Evolutionary conservation across 2,888 invertebrate genomes (phyloP).

Genomic region (Prosopocoilus inquinatus): DNA sequence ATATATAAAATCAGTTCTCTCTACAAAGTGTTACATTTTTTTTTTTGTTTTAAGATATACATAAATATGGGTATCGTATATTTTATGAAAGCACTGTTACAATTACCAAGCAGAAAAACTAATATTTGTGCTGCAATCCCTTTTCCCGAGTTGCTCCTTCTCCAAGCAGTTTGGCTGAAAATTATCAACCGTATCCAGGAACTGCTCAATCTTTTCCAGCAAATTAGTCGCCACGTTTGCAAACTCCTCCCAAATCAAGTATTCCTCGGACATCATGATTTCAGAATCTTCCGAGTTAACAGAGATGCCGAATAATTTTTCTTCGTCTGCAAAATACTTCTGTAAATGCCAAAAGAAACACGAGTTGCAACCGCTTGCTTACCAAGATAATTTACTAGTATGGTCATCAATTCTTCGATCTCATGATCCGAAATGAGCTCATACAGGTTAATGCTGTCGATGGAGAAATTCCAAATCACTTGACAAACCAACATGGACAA

Average conservation of each 20-base stretch:
- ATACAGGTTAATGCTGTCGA: conserved; percentile 54
- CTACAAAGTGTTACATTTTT: not conserved
- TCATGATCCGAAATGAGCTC: conserved; percentile 53
- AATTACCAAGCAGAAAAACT: conserved; percentile 47
- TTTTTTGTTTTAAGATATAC: not conserved
- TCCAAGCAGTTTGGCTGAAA: conserved; percentile 31
- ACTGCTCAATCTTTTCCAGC: conserved; percentile 61
- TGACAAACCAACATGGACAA: conserved; percentile 72
- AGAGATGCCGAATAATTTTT: conserved; percentile 54
- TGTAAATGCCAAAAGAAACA: not conserved
- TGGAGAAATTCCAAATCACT: conserved; percentile 70
- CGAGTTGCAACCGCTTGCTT: conserved; percentile 20
- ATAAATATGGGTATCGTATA: not conserved
- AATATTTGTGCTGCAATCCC: conserved; percentile 46
- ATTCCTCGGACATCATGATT: conserved; percentile 46
- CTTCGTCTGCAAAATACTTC: conserved; percentile 54
- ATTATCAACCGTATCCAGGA: conserved; percentile 47
- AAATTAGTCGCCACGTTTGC: conserved; percentile 72
- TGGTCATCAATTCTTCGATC: conserved; percentile 55
- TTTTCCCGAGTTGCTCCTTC: conserved; percentile 24
- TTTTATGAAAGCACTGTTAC: not conserved
- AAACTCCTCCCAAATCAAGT: conserved; percentile 70
- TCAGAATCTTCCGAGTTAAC: conserved; percentile 46
- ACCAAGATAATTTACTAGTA: conserved; percentile 58
- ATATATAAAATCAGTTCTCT: conserved; percentile 6